Evolutionary conservation across 2,888 invertebrate species (phyloP).

Genomic region (Limenitis camilla): DNA sequence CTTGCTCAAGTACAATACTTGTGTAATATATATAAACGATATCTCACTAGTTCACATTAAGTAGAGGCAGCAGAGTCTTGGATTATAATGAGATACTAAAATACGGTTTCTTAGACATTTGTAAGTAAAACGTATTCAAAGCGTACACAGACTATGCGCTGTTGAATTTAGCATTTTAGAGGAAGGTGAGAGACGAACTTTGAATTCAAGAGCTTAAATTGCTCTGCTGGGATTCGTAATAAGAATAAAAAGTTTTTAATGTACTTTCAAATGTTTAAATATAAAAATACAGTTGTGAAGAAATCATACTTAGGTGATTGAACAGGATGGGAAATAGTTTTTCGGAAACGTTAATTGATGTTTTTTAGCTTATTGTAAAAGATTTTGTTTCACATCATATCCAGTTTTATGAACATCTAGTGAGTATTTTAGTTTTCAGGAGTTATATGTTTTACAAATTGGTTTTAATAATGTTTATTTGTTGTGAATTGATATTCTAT

Average conservation of each 20-base stretch:
- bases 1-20: constrained; percentile 51
- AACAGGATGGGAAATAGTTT: not conserved
- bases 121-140: constrained; percentile 35
- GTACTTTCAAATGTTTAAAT: not conserved
- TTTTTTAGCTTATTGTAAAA: too few relatives aligned
- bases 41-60: constrained; percentile 44
- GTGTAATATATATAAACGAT: constrained; percentile 48
- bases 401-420: too few relatives aligned
- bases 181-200: constrained; percentile 19
- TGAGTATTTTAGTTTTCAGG: too few relatives aligned
- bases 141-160: constrained; percentile 19
- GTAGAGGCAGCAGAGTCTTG: constrained; percentile 34
- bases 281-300: too few relatives aligned
- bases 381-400: too few relatives aligned
- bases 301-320: too few relatives aligned
- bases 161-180: constrained; percentile 20
- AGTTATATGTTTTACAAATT: too few relatives aligned
- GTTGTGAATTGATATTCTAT: too few relatives aligned
- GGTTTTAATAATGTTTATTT: too few relatives aligned
- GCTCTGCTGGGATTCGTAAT: constrained; percentile 3
- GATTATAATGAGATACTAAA: constrained; percentile 55
- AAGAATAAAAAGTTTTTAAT: constrained; percentile 9
- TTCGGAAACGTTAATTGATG: too few relatives aligned
- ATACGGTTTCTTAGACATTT: constrained; percentile 37
- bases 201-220: constrained; percentile 17